Evolutionary conservation across 2,797 vertebrate genomes (phyloP).

Genomic region (Salmo trutta): DNA sequence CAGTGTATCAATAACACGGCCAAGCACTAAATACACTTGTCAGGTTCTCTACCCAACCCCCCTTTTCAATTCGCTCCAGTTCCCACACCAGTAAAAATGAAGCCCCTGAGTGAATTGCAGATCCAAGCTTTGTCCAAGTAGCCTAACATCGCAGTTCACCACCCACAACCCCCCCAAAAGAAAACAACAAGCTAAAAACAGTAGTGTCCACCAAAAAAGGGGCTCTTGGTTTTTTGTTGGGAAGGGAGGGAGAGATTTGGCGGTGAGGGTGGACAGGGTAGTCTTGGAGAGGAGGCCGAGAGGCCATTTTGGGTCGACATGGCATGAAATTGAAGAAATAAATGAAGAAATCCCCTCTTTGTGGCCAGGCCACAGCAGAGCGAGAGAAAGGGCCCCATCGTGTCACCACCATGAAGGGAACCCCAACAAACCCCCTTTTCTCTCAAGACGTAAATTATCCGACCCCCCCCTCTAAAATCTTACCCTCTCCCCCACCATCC

Average conservation of each 20-base stretch:
- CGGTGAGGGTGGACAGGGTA: slow-evolving; percentile 64
- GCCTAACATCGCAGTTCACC: slow-evolving; percentile 50
- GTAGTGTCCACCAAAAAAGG: slow-evolving; percentile 63
- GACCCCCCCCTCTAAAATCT: slow-evolving; percentile 43
- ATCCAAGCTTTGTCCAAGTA: slow-evolving; percentile 45
- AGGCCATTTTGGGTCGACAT: slow-evolving; percentile 74
- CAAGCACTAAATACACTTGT: slow-evolving; percentile 48
- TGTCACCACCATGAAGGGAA: slow-evolving; percentile 61
- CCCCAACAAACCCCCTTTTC: slow-evolving; percentile 69
- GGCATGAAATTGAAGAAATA: slow-evolving; percentile 86
- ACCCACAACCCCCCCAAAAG: slow-evolving; percentile 47
- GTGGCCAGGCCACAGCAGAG: slow-evolving; percentile 77
- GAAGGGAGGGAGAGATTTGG: slow-evolving; percentile 37
- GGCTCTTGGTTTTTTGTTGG: slow-evolving; percentile 43
- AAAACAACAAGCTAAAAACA: slow-evolving; percentile 69
- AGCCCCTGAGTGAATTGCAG: slow-evolving; percentile 39
- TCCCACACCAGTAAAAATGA: slow-evolving; percentile 65
- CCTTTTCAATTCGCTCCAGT: slow-evolving; percentile 61
- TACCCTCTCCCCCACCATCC: slow-evolving; percentile 36
- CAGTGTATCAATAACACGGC: slow-evolving; percentile 55
- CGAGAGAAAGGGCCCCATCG: slow-evolving; percentile 80
- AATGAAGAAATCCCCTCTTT: slow-evolving; percentile 83
- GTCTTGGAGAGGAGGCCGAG: slow-evolving; percentile 66
- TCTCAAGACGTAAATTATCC: slow-evolving; percentile 82
- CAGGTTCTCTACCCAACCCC: slow-evolving; percentile 45